Percentiles rank a stretch among this genome's conserved stretches.
These are phyloP conservation scores for Trididemnum clinides DNA, from an alignment of 23 tunicate species.

Conservation along the genomic window DNA sequence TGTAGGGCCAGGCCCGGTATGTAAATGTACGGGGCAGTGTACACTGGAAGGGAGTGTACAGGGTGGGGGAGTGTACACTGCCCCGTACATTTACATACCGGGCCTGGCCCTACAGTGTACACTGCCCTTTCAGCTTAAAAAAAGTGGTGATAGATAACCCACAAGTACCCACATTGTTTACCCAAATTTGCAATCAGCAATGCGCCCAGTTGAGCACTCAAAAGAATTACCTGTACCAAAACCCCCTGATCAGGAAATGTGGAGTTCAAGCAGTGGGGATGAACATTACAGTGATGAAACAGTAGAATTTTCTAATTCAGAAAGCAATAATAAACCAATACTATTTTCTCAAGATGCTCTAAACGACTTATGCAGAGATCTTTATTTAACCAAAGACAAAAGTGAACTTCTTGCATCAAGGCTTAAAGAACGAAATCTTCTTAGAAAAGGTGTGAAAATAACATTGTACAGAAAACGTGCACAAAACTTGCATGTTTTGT, in stretches of 20 bases:
- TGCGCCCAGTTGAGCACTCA: constrained; percentile 8
- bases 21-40: no score
- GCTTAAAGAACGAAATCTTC: constrained; percentile 17
- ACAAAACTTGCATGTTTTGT: constrained; percentile 6
- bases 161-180: no score
- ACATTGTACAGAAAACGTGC: constrained; percentile 22
- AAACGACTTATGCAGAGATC: constrained; percentile 13
- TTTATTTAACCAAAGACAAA: constrained; percentile 14
- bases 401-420: constrained; percentile 9
- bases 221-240: constrained; percentile 16
- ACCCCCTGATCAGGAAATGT: constrained; percentile 6
- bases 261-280: constrained; percentile 10
- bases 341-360: not conserved
- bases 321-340: constrained; percentile 3
- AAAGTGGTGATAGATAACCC: no score
- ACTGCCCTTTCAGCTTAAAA: no score
- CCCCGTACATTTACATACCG: no score
- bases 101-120: no score
- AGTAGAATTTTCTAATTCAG: not conserved
- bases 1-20: no score
- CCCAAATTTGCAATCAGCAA: constrained; percentile 18
- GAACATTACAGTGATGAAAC: constrained; percentile 4
- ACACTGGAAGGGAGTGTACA: no score
- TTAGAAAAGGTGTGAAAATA: constrained; percentile 3
- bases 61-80: no score